phyloP scores from a whole-genome alignment of 2,113 vertebrate genomes.

The Buteo buteo region DNA sequence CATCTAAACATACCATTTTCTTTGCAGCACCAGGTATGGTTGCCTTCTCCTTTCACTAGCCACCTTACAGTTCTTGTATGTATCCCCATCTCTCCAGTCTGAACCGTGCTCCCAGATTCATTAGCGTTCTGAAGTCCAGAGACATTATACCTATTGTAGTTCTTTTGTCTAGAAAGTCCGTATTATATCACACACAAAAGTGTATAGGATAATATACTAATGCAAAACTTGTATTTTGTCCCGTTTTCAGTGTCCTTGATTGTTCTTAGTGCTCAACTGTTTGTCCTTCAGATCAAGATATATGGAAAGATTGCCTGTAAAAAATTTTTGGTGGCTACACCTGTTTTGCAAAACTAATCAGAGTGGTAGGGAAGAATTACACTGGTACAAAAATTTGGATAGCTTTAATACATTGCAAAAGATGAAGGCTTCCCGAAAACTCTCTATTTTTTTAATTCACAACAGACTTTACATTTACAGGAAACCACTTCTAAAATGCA shows the following conservation, averaged over 20 bases:
- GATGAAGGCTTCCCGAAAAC: slow-evolving; percentile 56
- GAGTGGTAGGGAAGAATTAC: not conserved
- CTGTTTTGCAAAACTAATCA: slow-evolving; percentile 48
- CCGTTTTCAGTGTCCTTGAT: not conserved
- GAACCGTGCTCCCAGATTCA: not conserved
- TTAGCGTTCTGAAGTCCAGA: not conserved
- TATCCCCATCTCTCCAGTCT: not conserved
- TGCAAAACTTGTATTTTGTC: not conserved
- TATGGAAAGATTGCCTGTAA: not conserved
- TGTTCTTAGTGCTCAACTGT: not conserved
- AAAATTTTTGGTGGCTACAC: not conserved
- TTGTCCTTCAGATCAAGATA: not conserved
- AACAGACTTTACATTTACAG: slow-evolving; percentile 66
- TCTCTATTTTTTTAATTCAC: slow-evolving; percentile 44
- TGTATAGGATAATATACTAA: not conserved
- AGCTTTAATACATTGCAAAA: not conserved
- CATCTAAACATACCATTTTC: not conserved
- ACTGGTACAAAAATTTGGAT: not conserved
- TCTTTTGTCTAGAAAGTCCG: not conserved
- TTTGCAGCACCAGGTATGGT: not conserved
- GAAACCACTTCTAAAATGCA: slow-evolving; percentile 65
- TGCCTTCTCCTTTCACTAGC: not conserved
- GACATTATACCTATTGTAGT: not conserved
- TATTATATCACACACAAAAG: not conserved
- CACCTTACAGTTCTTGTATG: not conserved